These are phyloP conservation scores for Sitodiplosis mosellana DNA, from an alignment of 1,140 invertebrate genomes.

Conservation along the genomic window DNA sequence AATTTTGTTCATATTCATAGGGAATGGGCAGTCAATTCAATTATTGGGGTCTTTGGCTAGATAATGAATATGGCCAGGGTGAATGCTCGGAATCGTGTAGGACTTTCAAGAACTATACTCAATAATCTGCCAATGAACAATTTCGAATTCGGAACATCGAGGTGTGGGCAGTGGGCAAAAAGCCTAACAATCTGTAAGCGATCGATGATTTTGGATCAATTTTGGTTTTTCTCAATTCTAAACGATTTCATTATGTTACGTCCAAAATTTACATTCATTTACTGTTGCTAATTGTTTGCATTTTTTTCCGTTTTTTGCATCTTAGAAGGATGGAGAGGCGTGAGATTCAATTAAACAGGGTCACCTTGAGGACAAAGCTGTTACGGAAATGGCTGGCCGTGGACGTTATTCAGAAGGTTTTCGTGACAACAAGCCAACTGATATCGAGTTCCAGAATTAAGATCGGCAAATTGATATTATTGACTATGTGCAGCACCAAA, in stretches of 20 bases:
- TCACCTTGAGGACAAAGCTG: slow-evolving; percentile 58
- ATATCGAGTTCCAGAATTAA: too few relatives aligned
- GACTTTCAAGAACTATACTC: slow-evolving; percentile 60
- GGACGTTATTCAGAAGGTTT: slow-evolving; percentile 62
- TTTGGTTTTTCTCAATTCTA: neutral
- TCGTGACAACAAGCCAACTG: too few relatives aligned
- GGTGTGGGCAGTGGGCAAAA: slow-evolving; percentile 72
- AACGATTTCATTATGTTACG: too few relatives aligned
- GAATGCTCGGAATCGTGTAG: slow-evolving; percentile 65
- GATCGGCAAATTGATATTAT: too few relatives aligned
- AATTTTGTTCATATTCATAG: slow-evolving; percentile 23
- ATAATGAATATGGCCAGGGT: slow-evolving; percentile 65
- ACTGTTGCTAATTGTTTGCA: neutral
- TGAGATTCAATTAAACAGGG: slow-evolving; percentile 47
- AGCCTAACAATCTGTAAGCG: slow-evolving; percentile 35
- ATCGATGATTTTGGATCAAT: neutral
- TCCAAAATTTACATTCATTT: neutral
- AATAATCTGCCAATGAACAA: slow-evolving; percentile 54
- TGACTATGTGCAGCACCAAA: too few relatives aligned
- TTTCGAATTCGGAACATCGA: slow-evolving; percentile 65
- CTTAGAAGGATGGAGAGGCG: slow-evolving; percentile 26
- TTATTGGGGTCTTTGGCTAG: slow-evolving; percentile 75
- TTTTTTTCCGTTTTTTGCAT: neutral
- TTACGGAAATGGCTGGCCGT: slow-evolving; percentile 60
- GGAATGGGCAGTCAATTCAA: slow-evolving; percentile 76